Evolutionary conservation across 2,888 invertebrate genomes (phyloP).

Genomic region (Enchytraeus crypticus): DNA sequence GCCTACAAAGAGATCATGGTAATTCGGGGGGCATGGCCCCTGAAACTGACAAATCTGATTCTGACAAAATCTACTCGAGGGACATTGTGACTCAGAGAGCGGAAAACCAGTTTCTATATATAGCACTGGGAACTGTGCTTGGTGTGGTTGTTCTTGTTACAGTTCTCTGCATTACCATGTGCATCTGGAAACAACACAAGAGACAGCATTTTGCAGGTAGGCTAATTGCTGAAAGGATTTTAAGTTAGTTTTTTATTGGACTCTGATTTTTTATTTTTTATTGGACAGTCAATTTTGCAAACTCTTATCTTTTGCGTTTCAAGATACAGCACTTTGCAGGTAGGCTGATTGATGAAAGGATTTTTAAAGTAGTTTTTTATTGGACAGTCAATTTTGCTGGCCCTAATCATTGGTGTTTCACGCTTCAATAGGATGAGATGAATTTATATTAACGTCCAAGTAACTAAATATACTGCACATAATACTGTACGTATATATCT

Average conservation of each 20-base stretch:
- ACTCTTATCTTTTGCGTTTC: neutral
- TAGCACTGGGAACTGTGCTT: conserved; percentile 4
- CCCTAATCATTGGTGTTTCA: neutral
- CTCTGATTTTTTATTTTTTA: neutral
- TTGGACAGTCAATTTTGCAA: neutral
- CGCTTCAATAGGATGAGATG: neutral
- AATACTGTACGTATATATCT: too few relatives aligned
- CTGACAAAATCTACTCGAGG: too few relatives aligned
- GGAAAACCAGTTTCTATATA: neutral
- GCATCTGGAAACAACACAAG: conserved; percentile 3
- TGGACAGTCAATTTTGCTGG: neutral
- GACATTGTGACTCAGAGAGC: neutral
- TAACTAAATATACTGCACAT: too few relatives aligned
- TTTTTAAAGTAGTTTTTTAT: neutral
- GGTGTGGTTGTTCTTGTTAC: conserved; percentile 5
- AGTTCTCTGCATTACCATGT: neutral
- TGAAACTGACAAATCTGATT: too few relatives aligned
- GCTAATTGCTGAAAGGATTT: neutral
- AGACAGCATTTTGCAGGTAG: neutral
- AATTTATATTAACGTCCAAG: too few relatives aligned
- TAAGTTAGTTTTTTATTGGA: neutral
- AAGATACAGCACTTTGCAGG: neutral
- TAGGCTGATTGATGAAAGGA: neutral
- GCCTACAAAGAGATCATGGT: too few relatives aligned
- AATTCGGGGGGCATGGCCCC: too few relatives aligned